Conservation (phyloP, 2,888 invertebrate species). For the Xanthia togata region DNA sequence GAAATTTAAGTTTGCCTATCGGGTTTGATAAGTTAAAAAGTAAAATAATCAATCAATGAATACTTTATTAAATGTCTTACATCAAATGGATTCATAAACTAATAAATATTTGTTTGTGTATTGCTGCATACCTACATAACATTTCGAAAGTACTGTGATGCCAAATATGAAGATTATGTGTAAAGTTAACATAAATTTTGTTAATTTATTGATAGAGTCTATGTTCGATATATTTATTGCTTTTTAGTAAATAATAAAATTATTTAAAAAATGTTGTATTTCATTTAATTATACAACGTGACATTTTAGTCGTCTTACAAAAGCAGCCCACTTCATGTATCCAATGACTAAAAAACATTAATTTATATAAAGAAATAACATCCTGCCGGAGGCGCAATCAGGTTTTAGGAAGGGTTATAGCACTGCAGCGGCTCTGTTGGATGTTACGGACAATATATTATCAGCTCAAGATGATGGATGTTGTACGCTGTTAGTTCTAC, state of each 20-base stretch:
- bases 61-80: constrained; percentile 13
- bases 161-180: constrained; percentile 85
- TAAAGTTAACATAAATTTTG: constrained; percentile 84
- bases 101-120: constrained; percentile 42
- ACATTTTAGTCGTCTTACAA: too few species aligned
- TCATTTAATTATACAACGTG: constrained; percentile 17
- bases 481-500: too few species aligned
- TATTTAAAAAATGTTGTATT: constrained; percentile 69
- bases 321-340: too few species aligned
- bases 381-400: too few species aligned
- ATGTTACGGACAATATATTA: too few species aligned
- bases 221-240: constrained; percentile 89
- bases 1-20: not conserved
- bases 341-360: too few species aligned
- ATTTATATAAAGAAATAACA: too few species aligned
- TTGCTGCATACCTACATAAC: constrained; percentile 70
- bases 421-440: too few species aligned
- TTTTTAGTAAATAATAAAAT: constrained; percentile 88
- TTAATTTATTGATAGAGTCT: constrained; percentile 89
- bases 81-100: constrained; percentile 18
- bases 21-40: not conserved
- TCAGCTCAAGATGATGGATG: too few species aligned
- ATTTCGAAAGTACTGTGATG: constrained; percentile 87
- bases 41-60: not conserved
- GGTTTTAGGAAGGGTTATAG: too few species aligned